These are phyloP conservation scores for Eunapius fragilis DNA, from an alignment of 37 sponge, comb jelly and placozoan species.

Conservation along the genomic window DNA sequence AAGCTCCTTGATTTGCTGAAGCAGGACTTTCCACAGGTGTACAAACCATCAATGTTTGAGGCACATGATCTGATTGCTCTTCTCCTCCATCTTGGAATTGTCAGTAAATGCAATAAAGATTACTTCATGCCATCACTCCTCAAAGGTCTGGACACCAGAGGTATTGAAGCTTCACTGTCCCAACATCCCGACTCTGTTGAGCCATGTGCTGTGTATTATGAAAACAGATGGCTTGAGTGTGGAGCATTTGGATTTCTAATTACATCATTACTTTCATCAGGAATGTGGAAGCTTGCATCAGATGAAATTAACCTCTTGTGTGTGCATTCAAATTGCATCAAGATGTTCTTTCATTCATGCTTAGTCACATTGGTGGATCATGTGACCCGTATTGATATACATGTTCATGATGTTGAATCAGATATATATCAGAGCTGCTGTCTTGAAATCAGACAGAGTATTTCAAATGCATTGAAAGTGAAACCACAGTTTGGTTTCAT, in stretches of 20 bases:
- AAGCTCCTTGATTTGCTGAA: background rate
- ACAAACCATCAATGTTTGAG: background rate
- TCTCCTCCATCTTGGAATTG: background rate
- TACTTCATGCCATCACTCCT: background rate
- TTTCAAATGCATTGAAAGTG: background rate
- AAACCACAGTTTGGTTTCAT: background rate
- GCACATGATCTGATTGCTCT: background rate
- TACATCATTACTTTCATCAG: background rate
- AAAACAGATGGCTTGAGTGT: background rate
- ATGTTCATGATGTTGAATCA: background rate
- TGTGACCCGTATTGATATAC: background rate
- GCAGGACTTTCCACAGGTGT: background rate
- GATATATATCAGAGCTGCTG: background rate
- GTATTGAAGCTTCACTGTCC: background rate
- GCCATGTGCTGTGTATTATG: background rate
- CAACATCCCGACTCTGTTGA: background rate
- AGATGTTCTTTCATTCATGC: background rate
- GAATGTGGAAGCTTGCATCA: background rate
- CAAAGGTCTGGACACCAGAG: background rate
- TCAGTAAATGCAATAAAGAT: conserved; percentile 4
- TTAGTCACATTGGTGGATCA: background rate
- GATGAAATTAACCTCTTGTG: background rate
- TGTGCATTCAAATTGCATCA: background rate
- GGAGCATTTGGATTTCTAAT: background rate
- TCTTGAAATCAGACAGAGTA: background rate